Base-by-base conservation (phyloP, 2,888 invertebrate species). In the Noctuana brunneofusca region DNA sequence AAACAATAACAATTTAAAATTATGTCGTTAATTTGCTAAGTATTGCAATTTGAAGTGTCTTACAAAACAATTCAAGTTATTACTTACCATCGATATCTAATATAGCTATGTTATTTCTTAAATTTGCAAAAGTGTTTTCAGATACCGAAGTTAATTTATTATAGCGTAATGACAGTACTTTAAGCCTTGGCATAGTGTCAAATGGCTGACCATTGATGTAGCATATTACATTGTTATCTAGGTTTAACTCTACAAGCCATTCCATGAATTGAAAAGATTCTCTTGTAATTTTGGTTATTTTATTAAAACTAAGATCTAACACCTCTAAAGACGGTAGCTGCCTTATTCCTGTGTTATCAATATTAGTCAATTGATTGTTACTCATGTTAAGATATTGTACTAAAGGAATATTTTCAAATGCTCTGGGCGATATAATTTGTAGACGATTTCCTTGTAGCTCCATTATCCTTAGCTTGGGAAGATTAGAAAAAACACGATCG, bases 161-260 rank as follows among this genome's bases (percentile, higher is more conserved):
- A 75, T 96, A 95, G 57, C 94, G 92, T 75, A 97, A 80, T 32
- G 96, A 96, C 20, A 97, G 90, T 18, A 97, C 95, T 70, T 96
- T 94, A n/a, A 97, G 80, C 63, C 97, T 92, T 1, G 96, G 95
- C 97, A 97, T 97, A 24, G 93, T 94, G 76, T 96, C 95, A 80
- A 97, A 97, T 1, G 96, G 96, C 27, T 95, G 93, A 2, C 96
- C 96, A 73, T 95, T 94, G 57, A 97, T 95, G 53, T 94, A 93
- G 78, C 97, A 97, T 72, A 97, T 95, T 65, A 93, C 92, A 86
- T 97, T 97, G 81, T 96, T 95, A 79, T 97, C 96, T 89, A 97
- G 93, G 91, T 96, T 95, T 4, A 97, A 83, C 79, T 97, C 97
- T 0, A 97, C 96, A 58, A 97, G 87, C 95, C 97, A 97, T 78